Conservation (phyloP, 1,140 invertebrate species). For the Drosophila insularis region DNA sequence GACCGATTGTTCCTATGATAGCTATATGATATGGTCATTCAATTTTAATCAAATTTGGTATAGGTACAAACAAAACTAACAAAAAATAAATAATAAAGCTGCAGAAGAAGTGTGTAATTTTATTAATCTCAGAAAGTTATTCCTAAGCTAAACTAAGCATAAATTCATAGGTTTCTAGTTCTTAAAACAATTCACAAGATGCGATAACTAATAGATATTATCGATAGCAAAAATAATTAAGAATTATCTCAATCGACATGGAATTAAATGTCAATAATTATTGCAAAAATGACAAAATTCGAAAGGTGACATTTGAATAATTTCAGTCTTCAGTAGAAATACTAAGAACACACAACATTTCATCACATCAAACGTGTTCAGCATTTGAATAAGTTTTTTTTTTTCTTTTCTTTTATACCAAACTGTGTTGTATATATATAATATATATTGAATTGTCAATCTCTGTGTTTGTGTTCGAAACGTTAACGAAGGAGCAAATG, state of each 20-base stretch:
- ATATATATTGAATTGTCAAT: background rate
- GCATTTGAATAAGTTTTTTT: constrained; percentile 23
- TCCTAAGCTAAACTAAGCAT: too few relatives aligned
- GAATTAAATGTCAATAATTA: constrained; percentile 84
- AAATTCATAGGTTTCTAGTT: too few relatives aligned
- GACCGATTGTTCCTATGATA: too few relatives aligned
- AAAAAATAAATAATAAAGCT: too few relatives aligned
- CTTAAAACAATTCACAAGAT: too few relatives aligned
- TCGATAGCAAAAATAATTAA: too few relatives aligned
- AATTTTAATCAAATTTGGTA: too few relatives aligned
- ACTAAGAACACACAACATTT: constrained; percentile 50
- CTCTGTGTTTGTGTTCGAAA: background rate
- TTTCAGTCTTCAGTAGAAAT: constrained; percentile 60
- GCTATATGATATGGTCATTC: too few relatives aligned
- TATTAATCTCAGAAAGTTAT: too few relatives aligned
- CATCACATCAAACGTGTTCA: constrained; percentile 38
- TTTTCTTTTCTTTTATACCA: constrained; percentile 13
- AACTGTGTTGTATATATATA: background rate
- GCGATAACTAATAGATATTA: too few relatives aligned
- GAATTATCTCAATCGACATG: background rate
- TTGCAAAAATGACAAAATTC: constrained; percentile 86
- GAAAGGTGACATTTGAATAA: background rate
- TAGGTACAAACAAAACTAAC: too few relatives aligned
- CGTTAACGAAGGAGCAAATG: constrained; percentile 2
- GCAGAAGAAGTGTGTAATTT: too few relatives aligned